A percentile compares a stretch with the other conserved stretches of the same genome.
phyloP scores from a whole-genome alignment of 2,888 invertebrate genomes.

The Drosophila quinaria region DNA sequence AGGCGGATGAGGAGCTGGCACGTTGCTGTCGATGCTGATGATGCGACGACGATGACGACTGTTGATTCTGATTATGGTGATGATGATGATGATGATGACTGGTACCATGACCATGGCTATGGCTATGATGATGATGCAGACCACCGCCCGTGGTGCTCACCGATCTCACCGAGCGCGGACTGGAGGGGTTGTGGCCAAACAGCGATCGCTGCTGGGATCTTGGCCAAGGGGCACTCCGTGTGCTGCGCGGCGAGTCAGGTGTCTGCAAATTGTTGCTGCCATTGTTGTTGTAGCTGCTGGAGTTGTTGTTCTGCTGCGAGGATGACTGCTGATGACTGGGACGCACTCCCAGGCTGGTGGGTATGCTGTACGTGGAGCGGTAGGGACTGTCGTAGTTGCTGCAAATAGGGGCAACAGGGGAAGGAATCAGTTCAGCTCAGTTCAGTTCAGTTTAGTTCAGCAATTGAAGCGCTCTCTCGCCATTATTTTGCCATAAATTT shows the following conservation, averaged over 20 bases:
- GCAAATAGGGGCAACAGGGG: conserved; percentile 9
- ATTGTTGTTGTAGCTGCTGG: conserved; percentile 79
- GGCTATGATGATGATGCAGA: conserved; percentile 82
- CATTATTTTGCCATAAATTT: conserved; percentile 83
- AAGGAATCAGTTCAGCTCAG: conserved; percentile 30
- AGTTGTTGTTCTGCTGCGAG: conserved; percentile 79
- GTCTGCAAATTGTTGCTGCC: conserved; percentile 83
- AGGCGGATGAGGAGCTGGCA: conserved; percentile 84
- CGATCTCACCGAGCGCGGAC: conserved; percentile 93
- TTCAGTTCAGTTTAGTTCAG: conserved; percentile 15
- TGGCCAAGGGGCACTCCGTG: conserved; percentile 93
- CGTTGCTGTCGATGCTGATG: conserved; percentile 84
- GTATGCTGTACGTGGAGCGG: conserved; percentile 87
- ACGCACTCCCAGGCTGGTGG: conserved; percentile 85
- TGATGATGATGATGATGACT: conserved; percentile 75
- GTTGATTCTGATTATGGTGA: conserved; percentile 58
- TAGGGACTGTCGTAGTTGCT: conserved; percentile 86
- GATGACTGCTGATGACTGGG: conserved; percentile 82
- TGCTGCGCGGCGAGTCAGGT: conserved; percentile 92
- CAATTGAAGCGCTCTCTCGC: conserved; percentile 75
- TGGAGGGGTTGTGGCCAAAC: conserved; percentile 91
- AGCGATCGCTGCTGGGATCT: conserved; percentile 91
- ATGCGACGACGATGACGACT: conserved; percentile 60
- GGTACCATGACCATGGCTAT: conserved; percentile 77
- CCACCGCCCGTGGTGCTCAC: conserved; percentile 86